Percentiles rank a stretch among this genome's conserved stretches.
Evolutionary conservation across 1,140 invertebrate genomes (phyloP).

Genomic region (Drepana arcuata): DNA sequence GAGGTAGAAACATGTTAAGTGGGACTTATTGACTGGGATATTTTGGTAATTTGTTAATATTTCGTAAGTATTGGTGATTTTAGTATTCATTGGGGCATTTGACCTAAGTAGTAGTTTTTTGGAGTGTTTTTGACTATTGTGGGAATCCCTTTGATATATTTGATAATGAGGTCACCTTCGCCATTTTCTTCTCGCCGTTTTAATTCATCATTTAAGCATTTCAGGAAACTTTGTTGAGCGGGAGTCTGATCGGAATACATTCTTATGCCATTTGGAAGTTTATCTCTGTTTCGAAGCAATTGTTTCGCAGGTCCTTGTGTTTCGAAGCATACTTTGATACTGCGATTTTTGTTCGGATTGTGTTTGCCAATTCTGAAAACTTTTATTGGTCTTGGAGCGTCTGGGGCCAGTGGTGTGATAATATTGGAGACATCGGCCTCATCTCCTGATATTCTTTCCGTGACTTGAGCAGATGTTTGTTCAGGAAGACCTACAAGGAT

Average conservation of each 20-base stretch:
- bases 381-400: conserved; percentile 8
- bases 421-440: conserved; percentile 5
- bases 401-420: conserved; percentile 2
- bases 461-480: neutral
- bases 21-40: conserved; percentile 5
- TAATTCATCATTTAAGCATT: neutral
- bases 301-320: neutral
- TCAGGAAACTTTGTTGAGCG: neutral
- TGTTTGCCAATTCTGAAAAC: neutral
- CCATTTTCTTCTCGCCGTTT: neutral
- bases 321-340: neutral
- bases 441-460: conserved; percentile 4
- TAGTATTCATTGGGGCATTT: neutral
- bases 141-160: neutral
- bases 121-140: neutral
- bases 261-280: neutral
- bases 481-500: conserved; percentile 6
- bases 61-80: neutral
- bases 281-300: neutral
- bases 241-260: neutral
- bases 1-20: conserved; percentile 5
- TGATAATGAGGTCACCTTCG: neutral
- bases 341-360: neutral
- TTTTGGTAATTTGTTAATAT: conserved; percentile 3
- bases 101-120: neutral